Evolutionary conservation across 1,140 invertebrate species (phyloP).

Genomic region (Leptinotarsa texana): DNA sequence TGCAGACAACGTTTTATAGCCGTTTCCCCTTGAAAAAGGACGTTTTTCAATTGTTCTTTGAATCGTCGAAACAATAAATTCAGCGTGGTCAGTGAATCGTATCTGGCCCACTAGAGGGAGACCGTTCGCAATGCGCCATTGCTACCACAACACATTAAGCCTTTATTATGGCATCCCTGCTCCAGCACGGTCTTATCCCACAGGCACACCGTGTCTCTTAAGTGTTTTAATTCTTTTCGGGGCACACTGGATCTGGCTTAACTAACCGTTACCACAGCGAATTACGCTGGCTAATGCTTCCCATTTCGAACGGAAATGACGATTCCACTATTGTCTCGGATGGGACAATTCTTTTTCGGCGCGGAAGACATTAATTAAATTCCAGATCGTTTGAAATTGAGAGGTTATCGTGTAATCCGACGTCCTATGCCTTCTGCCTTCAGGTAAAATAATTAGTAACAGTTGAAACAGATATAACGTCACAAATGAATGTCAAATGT

Average conservation of each 20-base stretch:
- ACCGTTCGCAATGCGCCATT: conserved; percentile 28
- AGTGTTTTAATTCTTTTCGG: conserved; percentile 39
- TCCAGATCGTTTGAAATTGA: too few species aligned
- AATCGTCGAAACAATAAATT: conserved; percentile 33
- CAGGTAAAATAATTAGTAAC: too few species aligned
- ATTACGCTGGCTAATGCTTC: conserved; percentile 36
- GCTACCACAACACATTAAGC: conserved; percentile 39
- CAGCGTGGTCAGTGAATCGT: conserved; percentile 37
- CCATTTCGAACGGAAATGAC: conserved; percentile 16
- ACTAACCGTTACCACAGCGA: conserved; percentile 35
- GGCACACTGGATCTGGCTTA: conserved; percentile 33
- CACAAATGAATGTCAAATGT: too few species aligned
- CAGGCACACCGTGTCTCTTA: conserved; percentile 32
- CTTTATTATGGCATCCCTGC: conserved; percentile 38
- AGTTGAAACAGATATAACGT: too few species aligned
- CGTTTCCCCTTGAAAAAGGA: conserved; percentile 11
- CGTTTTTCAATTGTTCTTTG: conserved; percentile 39
- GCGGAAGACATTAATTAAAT: neutral
- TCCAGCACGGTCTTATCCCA: conserved; percentile 30
- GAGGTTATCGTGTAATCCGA: too few species aligned
- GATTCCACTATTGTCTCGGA: conserved; percentile 23
- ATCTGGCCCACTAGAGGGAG: conserved; percentile 12
- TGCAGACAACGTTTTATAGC: conserved; percentile 21
- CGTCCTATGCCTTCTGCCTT: too few species aligned
- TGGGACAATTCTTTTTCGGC: neutral